These are phyloP conservation scores for Zophobas morio DNA, from an alignment of 1,140 invertebrate species.

Conservation along the genomic window DNA sequence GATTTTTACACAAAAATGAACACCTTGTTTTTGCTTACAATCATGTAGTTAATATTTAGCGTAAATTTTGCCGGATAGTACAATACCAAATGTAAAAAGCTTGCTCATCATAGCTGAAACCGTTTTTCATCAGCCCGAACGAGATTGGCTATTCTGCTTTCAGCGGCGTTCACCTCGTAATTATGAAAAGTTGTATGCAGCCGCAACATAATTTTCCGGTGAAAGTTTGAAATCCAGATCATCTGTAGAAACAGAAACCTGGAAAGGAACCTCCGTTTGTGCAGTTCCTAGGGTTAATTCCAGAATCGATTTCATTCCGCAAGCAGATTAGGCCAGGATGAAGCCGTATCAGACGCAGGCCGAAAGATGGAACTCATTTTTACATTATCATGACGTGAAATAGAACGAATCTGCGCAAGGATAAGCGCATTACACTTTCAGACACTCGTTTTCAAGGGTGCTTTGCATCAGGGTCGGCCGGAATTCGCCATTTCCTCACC, in stretches of 20 bases:
- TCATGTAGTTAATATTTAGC: too few species aligned
- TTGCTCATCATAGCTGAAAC: neutral
- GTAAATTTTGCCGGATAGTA: too few species aligned
- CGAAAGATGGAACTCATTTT: conserved; percentile 58
- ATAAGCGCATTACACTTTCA: conserved; percentile 49
- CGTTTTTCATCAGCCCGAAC: neutral
- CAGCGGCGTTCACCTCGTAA: neutral
- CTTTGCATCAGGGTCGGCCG: conserved; percentile 30
- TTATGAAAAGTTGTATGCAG: conserved; percentile 12
- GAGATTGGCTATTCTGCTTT: neutral
- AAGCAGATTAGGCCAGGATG: conserved; percentile 52
- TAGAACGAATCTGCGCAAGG: conserved; percentile 47
- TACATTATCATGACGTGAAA: conserved; percentile 56
- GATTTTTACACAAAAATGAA: too few species aligned
- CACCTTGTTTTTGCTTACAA: too few species aligned
- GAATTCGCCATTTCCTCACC: conserved; percentile 18
- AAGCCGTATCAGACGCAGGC: conserved; percentile 51
- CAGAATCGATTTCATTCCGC: conserved; percentile 54
- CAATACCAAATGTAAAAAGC: too few species aligned
- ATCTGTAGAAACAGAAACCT: conserved; percentile 45
- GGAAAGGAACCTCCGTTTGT: conserved; percentile 51
- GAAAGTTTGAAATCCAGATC: conserved; percentile 45
- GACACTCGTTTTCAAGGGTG: conserved; percentile 39
- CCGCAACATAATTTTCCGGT: conserved; percentile 3
- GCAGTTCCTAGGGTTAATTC: conserved; percentile 53